Conservation (phyloP, 2,113 vertebrate species). For the Psittacus erithacus region DNA sequence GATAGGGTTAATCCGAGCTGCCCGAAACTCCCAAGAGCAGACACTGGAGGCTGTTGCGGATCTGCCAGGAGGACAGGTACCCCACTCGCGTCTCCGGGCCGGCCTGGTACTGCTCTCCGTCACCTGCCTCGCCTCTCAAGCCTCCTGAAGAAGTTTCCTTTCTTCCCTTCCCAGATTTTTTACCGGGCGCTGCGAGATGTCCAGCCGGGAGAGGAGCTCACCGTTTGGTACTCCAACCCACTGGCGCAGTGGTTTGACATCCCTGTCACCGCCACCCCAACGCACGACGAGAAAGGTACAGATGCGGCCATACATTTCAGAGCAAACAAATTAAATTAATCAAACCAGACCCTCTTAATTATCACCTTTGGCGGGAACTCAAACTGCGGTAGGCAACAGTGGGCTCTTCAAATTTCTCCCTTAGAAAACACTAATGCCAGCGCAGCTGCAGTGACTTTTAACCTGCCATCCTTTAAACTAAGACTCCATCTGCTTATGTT, state of each 20-base stretch:
- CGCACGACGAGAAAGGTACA: constrained; percentile 98
- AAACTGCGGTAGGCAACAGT: background rate
- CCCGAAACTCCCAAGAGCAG: constrained; percentile 93
- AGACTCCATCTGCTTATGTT: constrained; percentile 24
- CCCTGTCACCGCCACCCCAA: constrained; percentile 92
- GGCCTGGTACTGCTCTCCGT: background rate
- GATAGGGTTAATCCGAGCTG: constrained; percentile 95
- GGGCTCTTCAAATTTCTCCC: background rate
- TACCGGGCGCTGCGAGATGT: constrained; percentile 91
- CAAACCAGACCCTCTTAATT: background rate
- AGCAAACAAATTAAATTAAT: background rate
- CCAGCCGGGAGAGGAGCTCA: constrained; percentile 92
- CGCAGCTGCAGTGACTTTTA: background rate
- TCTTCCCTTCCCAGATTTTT: constrained; percentile 84
- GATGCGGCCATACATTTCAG: background rate
- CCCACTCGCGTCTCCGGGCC: background rate
- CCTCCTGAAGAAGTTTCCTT: constrained; percentile 43
- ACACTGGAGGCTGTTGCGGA: constrained; percentile 95
- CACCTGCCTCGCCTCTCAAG: background rate
- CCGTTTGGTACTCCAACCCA: constrained; percentile 94
- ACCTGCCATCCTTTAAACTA: background rate
- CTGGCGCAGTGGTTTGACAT: constrained; percentile 97
- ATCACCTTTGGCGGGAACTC: background rate
- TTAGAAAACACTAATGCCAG: background rate
- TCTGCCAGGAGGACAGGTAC: constrained; percentile 96